Evolutionary conservation across 1,140 invertebrate species (phyloP), one percentile per base, ranked within the genome.

Genomic region (Cotesia typhae): DNA sequence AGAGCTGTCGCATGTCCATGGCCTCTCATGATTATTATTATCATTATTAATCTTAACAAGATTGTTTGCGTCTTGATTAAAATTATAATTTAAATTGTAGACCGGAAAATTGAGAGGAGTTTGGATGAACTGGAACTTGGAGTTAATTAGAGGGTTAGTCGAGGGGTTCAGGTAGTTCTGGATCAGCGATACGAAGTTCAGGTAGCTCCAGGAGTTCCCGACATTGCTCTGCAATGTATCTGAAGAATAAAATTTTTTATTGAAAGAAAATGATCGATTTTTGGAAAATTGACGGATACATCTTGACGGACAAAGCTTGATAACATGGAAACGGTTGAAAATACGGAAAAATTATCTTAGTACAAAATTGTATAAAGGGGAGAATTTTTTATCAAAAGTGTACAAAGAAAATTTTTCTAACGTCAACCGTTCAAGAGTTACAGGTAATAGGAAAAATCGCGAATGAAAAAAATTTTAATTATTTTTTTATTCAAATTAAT

Each of bases 1-100:
- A 55, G 38, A 63, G 51, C 80, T 78, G 4, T 81, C 82, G 47
- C 84, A 86, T 1, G 14, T 14, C n/a, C 12, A 51, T 20, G 38
- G 41, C 2, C 17, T 9, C 4, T 17, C 5, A 20, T 20, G 17
- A 20, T 59, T 59, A 59, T 20, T 59, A 14, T 17, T 17, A 28
- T 59, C 28, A 20, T 20, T 59, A 59, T 51, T 66, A 66, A 64
- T 37, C 14, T 52, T 20, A 6, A 10, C 17, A 28, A 4, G 38
- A 20, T 0, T n/a, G 10, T 17, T 1, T 4, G 12, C 41, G 14
- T n/a, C 3, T 9, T 52, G 57, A 28, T 20, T 20, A 4, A 17
- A 59, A 20, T 14, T 28, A 1, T 28, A 28, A 28, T 28, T 28
- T 14, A 66, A 51, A 9, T 52, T 52, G 14, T 51, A 14, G n/a